Conservation (phyloP, 2,797 vertebrate genomes). For the Rhabdophis nuchalis region DNA sequence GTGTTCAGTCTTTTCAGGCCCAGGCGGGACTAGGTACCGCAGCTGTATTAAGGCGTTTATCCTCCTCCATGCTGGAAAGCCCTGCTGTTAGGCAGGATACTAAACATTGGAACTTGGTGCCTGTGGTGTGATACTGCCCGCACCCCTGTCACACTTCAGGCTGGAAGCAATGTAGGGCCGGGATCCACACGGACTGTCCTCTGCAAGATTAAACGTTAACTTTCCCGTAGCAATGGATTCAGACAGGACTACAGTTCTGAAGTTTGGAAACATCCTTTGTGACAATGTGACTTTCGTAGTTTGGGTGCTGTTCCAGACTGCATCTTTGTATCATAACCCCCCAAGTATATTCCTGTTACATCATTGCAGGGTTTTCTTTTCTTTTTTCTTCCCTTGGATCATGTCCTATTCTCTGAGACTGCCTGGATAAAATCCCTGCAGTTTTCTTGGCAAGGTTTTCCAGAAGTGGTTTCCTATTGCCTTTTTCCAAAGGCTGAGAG, state of each 20-base stretch:
- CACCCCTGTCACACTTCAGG: background rate
- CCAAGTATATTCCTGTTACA: background rate
- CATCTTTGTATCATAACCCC: background rate
- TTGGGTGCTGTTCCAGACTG: background rate
- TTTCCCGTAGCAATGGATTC: background rate
- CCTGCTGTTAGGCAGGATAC: background rate
- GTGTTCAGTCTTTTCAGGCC: background rate
- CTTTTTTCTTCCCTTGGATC: background rate
- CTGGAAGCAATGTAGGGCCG: background rate
- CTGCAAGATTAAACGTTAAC: background rate
- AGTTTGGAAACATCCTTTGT: background rate
- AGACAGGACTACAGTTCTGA: background rate
- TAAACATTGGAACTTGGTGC: background rate
- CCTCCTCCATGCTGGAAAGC: background rate
- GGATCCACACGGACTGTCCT: background rate
- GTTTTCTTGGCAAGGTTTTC: background rate
- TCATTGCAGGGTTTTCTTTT: background rate
- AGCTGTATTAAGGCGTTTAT: background rate
- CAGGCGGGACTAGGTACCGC: background rate
- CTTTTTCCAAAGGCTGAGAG: background rate
- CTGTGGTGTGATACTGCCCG: background rate
- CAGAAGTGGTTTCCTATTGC: background rate
- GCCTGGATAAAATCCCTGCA: background rate
- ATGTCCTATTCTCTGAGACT: background rate
- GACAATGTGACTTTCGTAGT: background rate